Conservation (phyloP, 2,888 invertebrate genomes). For the Ceramica pisi region DNA sequence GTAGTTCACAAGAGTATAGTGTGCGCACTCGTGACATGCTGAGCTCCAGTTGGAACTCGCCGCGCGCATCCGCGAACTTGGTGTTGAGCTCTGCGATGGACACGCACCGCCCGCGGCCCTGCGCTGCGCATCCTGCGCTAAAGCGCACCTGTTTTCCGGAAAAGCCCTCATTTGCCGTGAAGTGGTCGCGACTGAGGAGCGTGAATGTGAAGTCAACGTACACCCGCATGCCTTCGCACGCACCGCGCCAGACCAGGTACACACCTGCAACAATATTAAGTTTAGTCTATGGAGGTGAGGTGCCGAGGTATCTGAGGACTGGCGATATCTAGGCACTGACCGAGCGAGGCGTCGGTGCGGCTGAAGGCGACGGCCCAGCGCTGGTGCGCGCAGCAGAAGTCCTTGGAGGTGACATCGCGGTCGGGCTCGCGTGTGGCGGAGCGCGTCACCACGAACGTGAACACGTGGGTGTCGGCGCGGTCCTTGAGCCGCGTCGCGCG, state of each 20-base stretch:
- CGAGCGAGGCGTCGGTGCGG: conserved; percentile 93
- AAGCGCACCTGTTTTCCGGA: conserved; percentile 94
- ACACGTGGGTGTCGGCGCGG: conserved; percentile 95
- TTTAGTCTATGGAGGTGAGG: neutral
- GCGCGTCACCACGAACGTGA: conserved; percentile 95
- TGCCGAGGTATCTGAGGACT: neutral
- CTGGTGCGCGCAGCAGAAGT: conserved; percentile 95
- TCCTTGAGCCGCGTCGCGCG: conserved; percentile 96
- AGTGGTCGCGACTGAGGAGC: conserved; percentile 95
- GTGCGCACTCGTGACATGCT: conserved; percentile 94
- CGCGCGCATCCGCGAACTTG: conserved; percentile 94
- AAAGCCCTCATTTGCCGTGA: conserved; percentile 95
- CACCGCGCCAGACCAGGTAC: conserved; percentile 94
- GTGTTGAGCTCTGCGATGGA: conserved; percentile 93
- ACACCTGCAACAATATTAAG: conserved; percentile 91
- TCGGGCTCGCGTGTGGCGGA: conserved; percentile 94
- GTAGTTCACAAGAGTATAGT: conserved; percentile 93
- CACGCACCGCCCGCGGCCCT: conserved; percentile 94
- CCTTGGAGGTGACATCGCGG: conserved; percentile 95
- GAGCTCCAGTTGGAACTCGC: conserved; percentile 95
- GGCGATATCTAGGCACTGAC: conserved; percentile 68
- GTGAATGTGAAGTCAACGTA: conserved; percentile 96
- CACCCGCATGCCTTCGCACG: conserved; percentile 94
- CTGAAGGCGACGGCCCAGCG: conserved; percentile 96
- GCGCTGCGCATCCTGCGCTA: conserved; percentile 93